Evolutionary conservation across 53 echinoderm and acorn worm genomes (phyloP).

Genomic region (Antedon mediterranea): DNA sequence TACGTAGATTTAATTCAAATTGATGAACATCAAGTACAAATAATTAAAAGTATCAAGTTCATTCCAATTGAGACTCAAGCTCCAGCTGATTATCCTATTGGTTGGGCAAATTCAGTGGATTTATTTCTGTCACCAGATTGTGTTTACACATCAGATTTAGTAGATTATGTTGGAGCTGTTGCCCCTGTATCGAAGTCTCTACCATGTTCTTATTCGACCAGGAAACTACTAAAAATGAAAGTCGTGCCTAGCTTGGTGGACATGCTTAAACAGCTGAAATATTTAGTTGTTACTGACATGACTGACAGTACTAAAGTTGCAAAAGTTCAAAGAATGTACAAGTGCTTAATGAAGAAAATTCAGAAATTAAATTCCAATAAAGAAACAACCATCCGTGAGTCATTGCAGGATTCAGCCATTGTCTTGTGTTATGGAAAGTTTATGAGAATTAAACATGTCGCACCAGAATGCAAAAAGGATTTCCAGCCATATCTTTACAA

Average conservation of each 20-base stretch:
- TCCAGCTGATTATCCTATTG: background rate
- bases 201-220: background rate
- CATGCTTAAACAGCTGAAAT: background rate
- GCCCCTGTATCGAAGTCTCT: background rate
- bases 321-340: background rate
- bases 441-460: background rate
- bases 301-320: background rate
- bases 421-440: background rate
- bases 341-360: background rate
- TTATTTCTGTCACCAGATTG: background rate
- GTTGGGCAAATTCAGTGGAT: background rate
- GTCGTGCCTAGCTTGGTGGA: background rate
- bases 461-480: background rate
- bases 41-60: background rate
- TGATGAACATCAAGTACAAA: background rate
- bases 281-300: background rate
- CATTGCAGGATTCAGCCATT: background rate
- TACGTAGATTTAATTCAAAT: background rate
- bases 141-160: background rate
- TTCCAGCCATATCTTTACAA: conserved; percentile 1
- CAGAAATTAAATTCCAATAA: background rate
- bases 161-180: background rate
- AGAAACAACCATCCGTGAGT: background rate
- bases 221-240: background rate
- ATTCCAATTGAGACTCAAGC: background rate